Percentiles rank a stretch among this genome's conserved stretches.
These are phyloP conservation scores for Pristiophorus japonicus DNA, from an alignment of 2,113 vertebrate genomes.

Conservation along the genomic window DNA sequence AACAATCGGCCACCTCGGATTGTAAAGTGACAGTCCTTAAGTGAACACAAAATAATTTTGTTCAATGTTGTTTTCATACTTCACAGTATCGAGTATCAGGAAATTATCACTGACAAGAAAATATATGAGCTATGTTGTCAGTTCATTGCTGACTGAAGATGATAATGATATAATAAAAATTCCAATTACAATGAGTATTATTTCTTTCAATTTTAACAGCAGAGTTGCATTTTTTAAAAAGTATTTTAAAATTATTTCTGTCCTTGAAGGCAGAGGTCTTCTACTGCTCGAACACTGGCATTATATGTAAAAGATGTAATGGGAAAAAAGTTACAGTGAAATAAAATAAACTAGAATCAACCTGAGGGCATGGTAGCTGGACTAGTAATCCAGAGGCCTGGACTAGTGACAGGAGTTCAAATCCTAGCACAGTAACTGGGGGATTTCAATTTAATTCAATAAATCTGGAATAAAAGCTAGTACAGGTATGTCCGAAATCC, in stretches of 20 bases:
- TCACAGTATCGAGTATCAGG: not conserved
- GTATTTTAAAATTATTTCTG: not conserved
- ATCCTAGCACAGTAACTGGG: too few species aligned
- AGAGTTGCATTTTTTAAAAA: not conserved
- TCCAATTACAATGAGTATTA: not conserved
- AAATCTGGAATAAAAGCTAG: too few species aligned
- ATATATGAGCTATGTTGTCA: not conserved
- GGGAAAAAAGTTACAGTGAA: not conserved
- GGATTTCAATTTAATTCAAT: too few species aligned
- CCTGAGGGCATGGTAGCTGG: too few species aligned
- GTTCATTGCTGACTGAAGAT: too few species aligned
- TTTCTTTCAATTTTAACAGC: not conserved
- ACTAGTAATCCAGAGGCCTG: too few species aligned
- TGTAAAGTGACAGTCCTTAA: conserved; percentile 94
- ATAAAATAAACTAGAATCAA: not conserved
- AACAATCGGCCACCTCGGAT: conserved; percentile 81
- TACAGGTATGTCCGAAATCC: too few species aligned
- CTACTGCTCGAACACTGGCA: not conserved
- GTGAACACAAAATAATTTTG: conserved; percentile 31
- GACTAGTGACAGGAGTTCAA: too few species aligned
- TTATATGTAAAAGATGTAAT: not conserved
- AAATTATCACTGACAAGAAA: not conserved
- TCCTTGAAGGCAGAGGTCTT: not conserved
- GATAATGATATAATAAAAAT: not conserved
- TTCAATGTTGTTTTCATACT: not conserved